Base-by-base conservation (phyloP, 2,797 vertebrate species). In the Helostoma temminkii region DNA sequence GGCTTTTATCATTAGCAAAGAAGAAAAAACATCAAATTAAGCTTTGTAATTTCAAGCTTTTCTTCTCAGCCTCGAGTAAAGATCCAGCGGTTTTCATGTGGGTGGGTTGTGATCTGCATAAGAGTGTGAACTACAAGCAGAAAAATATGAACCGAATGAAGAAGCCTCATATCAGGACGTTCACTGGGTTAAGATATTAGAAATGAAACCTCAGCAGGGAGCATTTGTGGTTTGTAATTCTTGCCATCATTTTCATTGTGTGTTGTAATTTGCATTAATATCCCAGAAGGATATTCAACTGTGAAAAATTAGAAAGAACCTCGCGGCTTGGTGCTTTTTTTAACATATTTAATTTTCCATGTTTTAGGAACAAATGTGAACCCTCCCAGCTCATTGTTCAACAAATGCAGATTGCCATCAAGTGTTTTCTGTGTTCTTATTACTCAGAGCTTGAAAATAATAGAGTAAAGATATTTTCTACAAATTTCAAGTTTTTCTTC, bases 1-100 rank as follows among this genome's bases (percentile, higher is more conserved):
- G 81, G 7, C 41, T 84, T 62, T 58, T 76, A 72, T 90, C 78
- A 84, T 89, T 89, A 87, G 77, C 57, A 54, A 28, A 59, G 70
- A 81, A 62, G 62, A 11, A 43, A 43, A 66, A 71, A 64, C 41
- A 30, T 24, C 64, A 79, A 81, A 75, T 75, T 43, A 81, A 66
- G 28, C 63, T 58, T 55, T 43, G 30, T 53, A 30, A 37, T 72
- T 65, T 72, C 21, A 52, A 62, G 50, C 30, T 0, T 52, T 32
- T 15, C 16, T 11, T 30, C n/a, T 52, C 8, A 10, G 64, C 80
- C 72, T 73, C 21, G 1, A 71, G 74, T 53, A 14, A 55, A 81
- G 37, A 76, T 39, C 52, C 49, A 19, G 50, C 18, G 1, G 34
- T 43, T 62, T 56, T 45, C 10, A 30, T 26, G 71, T 62, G 53